A percentile compares a stretch with the other conserved stretches of the same genome.
phyloP scores from a whole-genome alignment of 1,140 invertebrate genomes.

The Vanessa tameamea region DNA sequence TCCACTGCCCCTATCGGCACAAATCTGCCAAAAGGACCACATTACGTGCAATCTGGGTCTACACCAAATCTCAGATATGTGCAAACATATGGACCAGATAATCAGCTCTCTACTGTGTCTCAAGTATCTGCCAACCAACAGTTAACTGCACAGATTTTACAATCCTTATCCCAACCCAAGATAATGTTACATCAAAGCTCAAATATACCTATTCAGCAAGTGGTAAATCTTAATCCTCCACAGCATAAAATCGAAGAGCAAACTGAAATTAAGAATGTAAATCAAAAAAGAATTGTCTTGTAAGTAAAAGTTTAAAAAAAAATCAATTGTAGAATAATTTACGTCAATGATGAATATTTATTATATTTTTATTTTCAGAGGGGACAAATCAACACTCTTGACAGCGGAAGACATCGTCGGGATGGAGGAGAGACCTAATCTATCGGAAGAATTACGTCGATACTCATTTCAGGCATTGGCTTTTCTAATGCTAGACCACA shows the following conservation, averaged over 20 bases:
- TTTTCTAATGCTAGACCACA: constrained; percentile 79
- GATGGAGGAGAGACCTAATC: constrained; percentile 75
- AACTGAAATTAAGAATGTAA: constrained; percentile 53
- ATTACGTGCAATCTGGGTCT: constrained; percentile 73
- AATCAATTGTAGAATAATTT: background rate
- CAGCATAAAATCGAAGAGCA: constrained; percentile 51
- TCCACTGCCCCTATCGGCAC: constrained; percentile 68
- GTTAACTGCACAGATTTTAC: constrained; percentile 77
- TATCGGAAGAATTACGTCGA: constrained; percentile 72
- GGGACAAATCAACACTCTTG: constrained; percentile 73
- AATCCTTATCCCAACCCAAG: constrained; percentile 75
- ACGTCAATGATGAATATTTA: constrained; percentile 25
- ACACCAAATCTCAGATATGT: constrained; percentile 75
- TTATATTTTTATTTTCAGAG: constrained; percentile 66
- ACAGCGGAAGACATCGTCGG: constrained; percentile 76
- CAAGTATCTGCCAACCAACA: constrained; percentile 76
- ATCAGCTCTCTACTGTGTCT: constrained; percentile 65
- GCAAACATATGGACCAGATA: constrained; percentile 70
- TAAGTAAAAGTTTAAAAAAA: constrained; percentile 49
- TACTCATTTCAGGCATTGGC: constrained; percentile 71
- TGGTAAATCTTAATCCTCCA: constrained; percentile 49
- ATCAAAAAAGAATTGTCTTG: constrained; percentile 73
- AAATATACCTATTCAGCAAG: constrained; percentile 41
- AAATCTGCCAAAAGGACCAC: constrained; percentile 68
- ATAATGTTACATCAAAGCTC: constrained; percentile 62